phyloP scores from a whole-genome alignment of 1,140 invertebrate genomes.

The Nylanderia fulva region DNA sequence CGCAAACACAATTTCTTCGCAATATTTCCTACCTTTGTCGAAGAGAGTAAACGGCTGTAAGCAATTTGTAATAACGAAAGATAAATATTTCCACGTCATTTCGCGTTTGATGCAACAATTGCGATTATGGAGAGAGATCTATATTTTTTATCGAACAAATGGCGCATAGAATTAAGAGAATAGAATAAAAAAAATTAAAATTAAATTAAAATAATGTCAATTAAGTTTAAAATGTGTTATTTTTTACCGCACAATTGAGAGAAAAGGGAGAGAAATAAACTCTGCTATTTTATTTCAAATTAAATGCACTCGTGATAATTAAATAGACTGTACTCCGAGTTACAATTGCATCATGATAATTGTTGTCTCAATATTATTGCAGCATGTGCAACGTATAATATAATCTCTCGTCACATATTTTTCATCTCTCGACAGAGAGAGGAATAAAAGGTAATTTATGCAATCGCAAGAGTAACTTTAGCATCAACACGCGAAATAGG shows the following conservation, averaged over 20 bases:
- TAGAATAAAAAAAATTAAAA: neutral
- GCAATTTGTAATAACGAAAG: slow-evolving; percentile 14
- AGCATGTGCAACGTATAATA: neutral
- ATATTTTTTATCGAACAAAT: neutral
- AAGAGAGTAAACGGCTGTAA: neutral
- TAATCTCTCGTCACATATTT: neutral
- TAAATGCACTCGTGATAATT: neutral
- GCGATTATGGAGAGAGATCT: neutral
- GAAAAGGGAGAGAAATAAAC: too few species aligned
- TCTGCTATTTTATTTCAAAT: neutral
- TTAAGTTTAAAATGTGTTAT: neutral
- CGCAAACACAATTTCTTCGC: slow-evolving; percentile 13
- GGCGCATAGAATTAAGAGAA: neutral
- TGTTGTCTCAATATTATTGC: neutral
- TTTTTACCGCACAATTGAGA: neutral
- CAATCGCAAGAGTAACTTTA: neutral
- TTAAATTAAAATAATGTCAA: neutral
- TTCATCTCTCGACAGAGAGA: neutral
- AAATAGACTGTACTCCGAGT: neutral
- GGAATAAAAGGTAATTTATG: neutral
- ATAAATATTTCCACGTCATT: slow-evolving; percentile 10
- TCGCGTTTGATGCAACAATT: neutral
- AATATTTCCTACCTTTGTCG: slow-evolving; percentile 12
- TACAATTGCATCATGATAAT: neutral
- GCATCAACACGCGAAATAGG: neutral